Conservation (phyloP, 1,140 invertebrate genomes). For the Brachionus manjavacas region DNA sequence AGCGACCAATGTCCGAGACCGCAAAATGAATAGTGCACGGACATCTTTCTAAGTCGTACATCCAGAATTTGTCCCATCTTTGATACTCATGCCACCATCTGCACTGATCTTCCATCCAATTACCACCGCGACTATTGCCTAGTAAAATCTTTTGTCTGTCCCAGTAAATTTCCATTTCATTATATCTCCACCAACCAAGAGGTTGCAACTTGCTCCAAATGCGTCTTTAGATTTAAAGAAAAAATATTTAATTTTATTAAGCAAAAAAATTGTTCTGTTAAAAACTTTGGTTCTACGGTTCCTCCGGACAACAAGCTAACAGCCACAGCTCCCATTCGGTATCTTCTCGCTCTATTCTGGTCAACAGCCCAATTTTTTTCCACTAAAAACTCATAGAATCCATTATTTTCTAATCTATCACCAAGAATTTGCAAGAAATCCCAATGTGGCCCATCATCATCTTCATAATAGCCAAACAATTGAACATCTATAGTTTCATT, state of each 20-base stretch:
- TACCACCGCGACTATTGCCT: conserved; percentile 17
- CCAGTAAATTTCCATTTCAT: conserved; percentile 42
- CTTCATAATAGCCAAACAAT: conserved; percentile 42
- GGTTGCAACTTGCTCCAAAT: conserved; percentile 33
- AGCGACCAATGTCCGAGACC: conserved; percentile 81
- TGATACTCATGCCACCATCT: conserved; percentile 43
- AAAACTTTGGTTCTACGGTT: conserved; percentile 35
- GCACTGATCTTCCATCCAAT: conserved; percentile 43
- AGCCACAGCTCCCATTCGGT: conserved; percentile 37
- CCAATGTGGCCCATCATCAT: conserved; percentile 38
- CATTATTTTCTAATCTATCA: conserved; percentile 3
- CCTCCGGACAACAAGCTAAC: conserved; percentile 30
- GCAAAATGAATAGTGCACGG: conserved; percentile 87
- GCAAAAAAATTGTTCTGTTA: background rate
- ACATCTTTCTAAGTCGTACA: conserved; percentile 65
- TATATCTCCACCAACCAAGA: conserved; percentile 41
- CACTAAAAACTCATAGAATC: conserved; percentile 36
- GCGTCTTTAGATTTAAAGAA: background rate
- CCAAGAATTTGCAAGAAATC: conserved; percentile 34
- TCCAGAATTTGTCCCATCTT: conserved; percentile 46
- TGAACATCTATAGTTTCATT: conserved; percentile 40
- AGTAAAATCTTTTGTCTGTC: conserved; percentile 31
- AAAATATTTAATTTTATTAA: background rate
- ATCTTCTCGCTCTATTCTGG: conserved; percentile 39
- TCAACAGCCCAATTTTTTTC: conserved; percentile 36